Conservation (phyloP, 2,797 vertebrate species). For the Toxotes lorentzi region DNA sequence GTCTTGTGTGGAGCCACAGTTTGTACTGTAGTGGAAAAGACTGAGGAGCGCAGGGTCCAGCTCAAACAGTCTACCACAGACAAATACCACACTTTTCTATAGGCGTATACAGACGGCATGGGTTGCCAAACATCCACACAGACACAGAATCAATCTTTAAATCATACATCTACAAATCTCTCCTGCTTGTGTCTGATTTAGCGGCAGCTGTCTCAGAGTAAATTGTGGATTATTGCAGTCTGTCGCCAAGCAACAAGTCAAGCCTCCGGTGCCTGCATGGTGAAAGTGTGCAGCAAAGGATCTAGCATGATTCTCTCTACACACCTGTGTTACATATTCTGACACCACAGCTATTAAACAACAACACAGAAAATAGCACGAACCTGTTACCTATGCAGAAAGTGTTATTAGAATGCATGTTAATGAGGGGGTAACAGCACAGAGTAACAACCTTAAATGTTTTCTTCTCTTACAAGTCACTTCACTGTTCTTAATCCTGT, state of each 20-base stretch:
- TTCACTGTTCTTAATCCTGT: constrained; percentile 18
- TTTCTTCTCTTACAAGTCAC: constrained; percentile 26
- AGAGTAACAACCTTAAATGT: constrained; percentile 23
- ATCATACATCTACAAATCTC: constrained; percentile 54
- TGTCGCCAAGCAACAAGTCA: constrained; percentile 90
- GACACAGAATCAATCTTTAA: constrained; percentile 49
- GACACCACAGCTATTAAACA: constrained; percentile 27
- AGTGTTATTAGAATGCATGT: constrained; percentile 4
- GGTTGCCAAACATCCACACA: constrained; percentile 37
- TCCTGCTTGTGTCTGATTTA: constrained; percentile 62
- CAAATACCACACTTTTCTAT: constrained; percentile 61
- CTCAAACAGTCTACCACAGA: constrained; percentile 91
- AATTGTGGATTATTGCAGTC: constrained; percentile 81
- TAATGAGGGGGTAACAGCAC: neutral
- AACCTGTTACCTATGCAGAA: neutral
- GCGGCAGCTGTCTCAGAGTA: constrained; percentile 76
- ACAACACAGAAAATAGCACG: constrained; percentile 26
- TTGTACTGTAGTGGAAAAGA: constrained; percentile 93
- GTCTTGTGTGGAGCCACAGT: constrained; percentile 90
- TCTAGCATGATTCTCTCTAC: constrained; percentile 54
- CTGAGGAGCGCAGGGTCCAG: constrained; percentile 91
- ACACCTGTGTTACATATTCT: constrained; percentile 59
- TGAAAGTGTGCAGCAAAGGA: constrained; percentile 72
- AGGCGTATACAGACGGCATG: constrained; percentile 36
- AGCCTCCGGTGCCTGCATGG: constrained; percentile 74